Evolutionary conservation across 2,113 vertebrate species (phyloP).

Genomic region (Spermophilus dauricus): DNA sequence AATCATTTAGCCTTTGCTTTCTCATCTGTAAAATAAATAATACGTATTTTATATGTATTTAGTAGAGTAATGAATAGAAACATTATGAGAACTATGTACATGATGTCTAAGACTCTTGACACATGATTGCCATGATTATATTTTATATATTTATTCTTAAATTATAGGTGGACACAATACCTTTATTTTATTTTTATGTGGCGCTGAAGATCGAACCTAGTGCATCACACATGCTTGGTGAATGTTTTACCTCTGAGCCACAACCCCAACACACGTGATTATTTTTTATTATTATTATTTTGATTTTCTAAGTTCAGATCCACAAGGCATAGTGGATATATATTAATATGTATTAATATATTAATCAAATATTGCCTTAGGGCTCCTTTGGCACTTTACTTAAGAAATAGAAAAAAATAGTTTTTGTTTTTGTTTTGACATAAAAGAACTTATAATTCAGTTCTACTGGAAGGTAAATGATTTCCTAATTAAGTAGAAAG

Average conservation of each 20-base stretch:
- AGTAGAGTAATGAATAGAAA: background rate
- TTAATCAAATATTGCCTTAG: background rate
- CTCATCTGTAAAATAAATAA: background rate
- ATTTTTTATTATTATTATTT: background rate
- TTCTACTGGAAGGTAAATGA: background rate
- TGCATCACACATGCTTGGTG: too few species aligned
- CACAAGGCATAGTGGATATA: background rate
- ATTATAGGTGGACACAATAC: too few species aligned
- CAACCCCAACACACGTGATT: too few species aligned
- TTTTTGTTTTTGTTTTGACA: background rate
- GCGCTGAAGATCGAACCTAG: too few species aligned
- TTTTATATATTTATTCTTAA: too few species aligned
- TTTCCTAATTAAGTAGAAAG: background rate
- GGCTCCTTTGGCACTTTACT: background rate
- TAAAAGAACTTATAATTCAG: background rate
- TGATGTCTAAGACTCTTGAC: background rate
- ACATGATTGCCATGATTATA: background rate
- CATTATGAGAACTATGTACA: background rate
- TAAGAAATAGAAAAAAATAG: background rate
- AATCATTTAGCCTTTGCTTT: background rate
- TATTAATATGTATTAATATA: background rate
- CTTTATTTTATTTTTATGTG: too few species aligned
- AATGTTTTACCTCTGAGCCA: too few species aligned
- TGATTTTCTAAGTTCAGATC: constrained; percentile 50
- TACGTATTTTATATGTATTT: background rate